These are phyloP conservation scores for Sardina pilchardus DNA, from an alignment of 2,113 vertebrate genomes.

Conservation along the genomic window DNA sequence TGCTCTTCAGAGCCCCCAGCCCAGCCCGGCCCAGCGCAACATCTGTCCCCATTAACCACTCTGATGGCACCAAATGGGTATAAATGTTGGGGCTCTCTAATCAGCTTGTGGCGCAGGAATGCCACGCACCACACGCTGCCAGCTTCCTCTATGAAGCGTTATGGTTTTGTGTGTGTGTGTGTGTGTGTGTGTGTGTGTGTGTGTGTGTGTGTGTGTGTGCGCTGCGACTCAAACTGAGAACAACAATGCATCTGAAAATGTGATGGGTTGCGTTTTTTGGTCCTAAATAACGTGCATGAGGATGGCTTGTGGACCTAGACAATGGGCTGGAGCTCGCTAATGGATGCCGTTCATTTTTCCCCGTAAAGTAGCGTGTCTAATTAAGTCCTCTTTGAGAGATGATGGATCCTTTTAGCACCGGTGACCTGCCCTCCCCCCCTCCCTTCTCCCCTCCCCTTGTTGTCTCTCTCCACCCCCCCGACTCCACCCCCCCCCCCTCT, in stretches of 20 bases:
- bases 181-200: background rate
- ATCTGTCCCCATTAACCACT: background rate
- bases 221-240: background rate
- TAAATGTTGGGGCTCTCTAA: background rate
- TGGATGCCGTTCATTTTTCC: slow-evolving; percentile 29
- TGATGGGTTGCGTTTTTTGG: background rate
- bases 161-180: background rate
- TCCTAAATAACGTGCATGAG: background rate
- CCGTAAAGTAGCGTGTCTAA: slow-evolving; percentile 50
- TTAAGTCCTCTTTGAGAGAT: slow-evolving; percentile 55
- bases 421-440: slow-evolving; percentile 37
- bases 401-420: slow-evolving; percentile 49
- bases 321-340: slow-evolving; percentile 57
- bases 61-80: background rate
- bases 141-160: background rate
- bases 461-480: background rate
- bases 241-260: slow-evolving; percentile 9
- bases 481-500: too few species aligned
- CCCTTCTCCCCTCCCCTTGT: slow-evolving; percentile 22
- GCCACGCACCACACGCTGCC: background rate
- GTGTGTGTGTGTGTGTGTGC: background rate
- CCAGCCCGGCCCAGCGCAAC: background rate
- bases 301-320: slow-evolving; percentile 25
- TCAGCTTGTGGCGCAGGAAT: background rate
- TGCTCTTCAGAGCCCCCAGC: background rate